A percentile compares a stretch with the other conserved stretches of the same genome.
Conservation (phyloP, 2,113 vertebrate species). For the Anas platyrhynchos region DNA sequence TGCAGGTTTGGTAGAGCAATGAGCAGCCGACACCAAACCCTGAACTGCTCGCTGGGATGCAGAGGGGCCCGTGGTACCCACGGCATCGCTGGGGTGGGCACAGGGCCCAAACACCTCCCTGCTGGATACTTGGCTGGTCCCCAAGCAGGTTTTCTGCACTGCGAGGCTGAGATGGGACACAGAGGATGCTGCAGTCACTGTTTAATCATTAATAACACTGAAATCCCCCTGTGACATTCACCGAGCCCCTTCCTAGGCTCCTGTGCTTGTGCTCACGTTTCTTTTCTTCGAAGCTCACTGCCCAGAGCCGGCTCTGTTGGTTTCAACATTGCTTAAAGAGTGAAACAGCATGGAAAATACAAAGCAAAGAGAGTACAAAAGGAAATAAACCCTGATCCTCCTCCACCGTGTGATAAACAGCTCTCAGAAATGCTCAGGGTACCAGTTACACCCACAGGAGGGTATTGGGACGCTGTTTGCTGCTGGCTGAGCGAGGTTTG, state of each 20-base stretch:
- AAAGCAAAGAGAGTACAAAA: not conserved
- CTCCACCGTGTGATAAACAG: not conserved
- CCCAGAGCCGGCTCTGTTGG: not conserved
- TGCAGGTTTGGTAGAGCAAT: not conserved
- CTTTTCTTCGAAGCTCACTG: not conserved
- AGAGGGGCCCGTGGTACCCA: not conserved
- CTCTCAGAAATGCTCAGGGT: not conserved
- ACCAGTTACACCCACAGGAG: not conserved
- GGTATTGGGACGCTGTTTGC: not conserved
- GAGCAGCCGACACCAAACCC: not conserved
- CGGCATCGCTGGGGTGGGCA: not conserved
- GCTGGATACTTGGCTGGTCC: not conserved
- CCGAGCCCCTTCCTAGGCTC: not conserved
- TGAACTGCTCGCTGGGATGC: not conserved
- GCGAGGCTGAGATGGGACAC: not conserved
- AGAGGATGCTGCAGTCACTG: not conserved
- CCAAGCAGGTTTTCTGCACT: not conserved
- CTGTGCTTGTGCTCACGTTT: not conserved
- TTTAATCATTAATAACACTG: not conserved
- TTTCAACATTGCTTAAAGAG: not conserved
- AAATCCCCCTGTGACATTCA: not conserved
- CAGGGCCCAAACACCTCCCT: not conserved
- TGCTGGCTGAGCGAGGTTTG: not conserved
- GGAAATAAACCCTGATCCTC: accelerated
- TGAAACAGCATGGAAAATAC: not conserved